Evolutionary conservation across 2,113 vertebrate species (phyloP), one percentile per base, ranked within the genome.

Genomic region (Anolis carolinensis): DNA sequence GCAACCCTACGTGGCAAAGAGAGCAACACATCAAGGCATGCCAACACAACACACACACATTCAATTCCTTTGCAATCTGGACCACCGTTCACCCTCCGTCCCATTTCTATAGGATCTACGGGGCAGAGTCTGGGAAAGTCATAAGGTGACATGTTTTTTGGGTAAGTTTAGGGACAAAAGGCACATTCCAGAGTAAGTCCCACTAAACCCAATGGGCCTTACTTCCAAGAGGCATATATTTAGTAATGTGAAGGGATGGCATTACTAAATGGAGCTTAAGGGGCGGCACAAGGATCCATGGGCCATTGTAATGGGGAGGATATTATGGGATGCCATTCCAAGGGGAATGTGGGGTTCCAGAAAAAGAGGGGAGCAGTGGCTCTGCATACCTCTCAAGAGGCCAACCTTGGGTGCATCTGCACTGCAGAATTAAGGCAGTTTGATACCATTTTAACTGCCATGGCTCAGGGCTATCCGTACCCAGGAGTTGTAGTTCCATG

Each of bases 341-440:
- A 52, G 34, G 77, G 39, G 65, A 81, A 23, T 14, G 48, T 23
- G 52, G 50, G 76, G 16, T 59, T 32, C 50, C 3, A n/a, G 52
- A n/a, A n/a, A 44, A 44, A 44, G 5, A 44, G 39, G 55, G 30
- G 23, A 23, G 32, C 34, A 65, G 48, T 30, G 50, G 71, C 55
- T 44, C n/a, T 34, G 11, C 82, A 75, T 84, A 65, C 30, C 82
- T 84, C 82, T 75, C 72, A 84, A 65, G 71, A 44, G 55, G 5
- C 27, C 30, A 14, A 14, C 72, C n/a, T 62, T 59, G 55, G 55
- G 14, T 18, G 14, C 55, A 59, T 18, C 55, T 59, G 18, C 14
- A 59, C 55, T 59, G 55, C 5, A 44, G 39, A 44, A 44, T 44
- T 44, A 44, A 44, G 2, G 39, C 39, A 44, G 39, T 44, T 44